A percentile compares a stretch with the other conserved stretches of the same genome.
phyloP scores from a whole-genome alignment of 1,140 invertebrate genomes.

The Carcinoscorpius rotundicauda region DNA sequence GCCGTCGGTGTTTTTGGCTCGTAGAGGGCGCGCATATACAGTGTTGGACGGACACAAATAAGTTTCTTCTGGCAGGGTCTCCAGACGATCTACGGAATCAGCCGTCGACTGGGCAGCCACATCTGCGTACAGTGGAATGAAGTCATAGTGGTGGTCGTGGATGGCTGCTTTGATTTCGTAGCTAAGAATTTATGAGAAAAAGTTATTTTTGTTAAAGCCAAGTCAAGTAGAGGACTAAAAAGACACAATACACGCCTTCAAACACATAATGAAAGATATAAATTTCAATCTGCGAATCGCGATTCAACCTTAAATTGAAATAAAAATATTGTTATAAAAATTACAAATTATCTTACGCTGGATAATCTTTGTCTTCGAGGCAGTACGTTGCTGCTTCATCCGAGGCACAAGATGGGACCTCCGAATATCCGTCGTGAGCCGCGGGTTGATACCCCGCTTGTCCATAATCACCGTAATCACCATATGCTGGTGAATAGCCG shows the following conservation, averaged over 20 bases:
- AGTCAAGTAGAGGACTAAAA: too few relatives aligned
- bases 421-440: neutral
- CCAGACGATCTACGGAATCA: slow-evolving; percentile 23
- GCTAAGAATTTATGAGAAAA: neutral
- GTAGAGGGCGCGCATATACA: slow-evolving; percentile 25
- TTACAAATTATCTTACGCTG: slow-evolving; percentile 15
- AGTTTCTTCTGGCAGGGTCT: slow-evolving; percentile 23
- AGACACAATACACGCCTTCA: too few relatives aligned
- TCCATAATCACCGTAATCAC: too few relatives aligned
- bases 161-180: slow-evolving; percentile 2
- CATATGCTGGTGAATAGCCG: too few relatives aligned
- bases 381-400: slow-evolving; percentile 9
- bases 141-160: slow-evolving; percentile 22
- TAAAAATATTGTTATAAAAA: too few relatives aligned
- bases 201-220: neutral
- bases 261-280: too few relatives aligned
- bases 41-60: slow-evolving; percentile 23
- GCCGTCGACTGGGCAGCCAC: slow-evolving; percentile 19
- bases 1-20: slow-evolving; percentile 26
- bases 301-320: too few relatives aligned
- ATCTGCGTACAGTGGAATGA: slow-evolving; percentile 24
- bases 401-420: neutral
- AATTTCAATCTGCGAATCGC: too few relatives aligned
- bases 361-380: slow-evolving; percentile 26
- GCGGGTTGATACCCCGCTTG: too few relatives aligned